A percentile compares a stretch with the other conserved stretches of the same genome.
Conservation (phyloP, 2,113 vertebrate species). For the Tor tambroides region DNA sequence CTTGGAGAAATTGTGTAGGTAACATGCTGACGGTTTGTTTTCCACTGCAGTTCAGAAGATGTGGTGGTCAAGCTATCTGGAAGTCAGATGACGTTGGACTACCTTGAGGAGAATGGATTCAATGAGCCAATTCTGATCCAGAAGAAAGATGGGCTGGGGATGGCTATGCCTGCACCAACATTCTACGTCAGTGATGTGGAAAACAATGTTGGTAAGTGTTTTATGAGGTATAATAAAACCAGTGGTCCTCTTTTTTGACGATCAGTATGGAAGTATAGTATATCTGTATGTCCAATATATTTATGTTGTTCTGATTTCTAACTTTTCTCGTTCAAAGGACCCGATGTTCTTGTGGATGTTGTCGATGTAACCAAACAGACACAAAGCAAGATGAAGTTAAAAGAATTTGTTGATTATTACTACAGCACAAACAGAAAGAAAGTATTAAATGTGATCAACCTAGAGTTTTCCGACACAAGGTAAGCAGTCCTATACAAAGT, state of each 20-base stretch:
- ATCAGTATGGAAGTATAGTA: neutral
- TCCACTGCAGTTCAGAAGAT: slow-evolving; percentile 86
- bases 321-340: slow-evolving; percentile 73
- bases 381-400: slow-evolving; percentile 95
- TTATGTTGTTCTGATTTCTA: neutral
- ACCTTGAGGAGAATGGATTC: slow-evolving; percentile 93
- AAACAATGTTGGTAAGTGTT: slow-evolving; percentile 88
- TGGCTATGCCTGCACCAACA: slow-evolving; percentile 91
- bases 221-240: neutral
- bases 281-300: neutral
- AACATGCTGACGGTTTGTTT: neutral
- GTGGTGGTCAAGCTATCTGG: slow-evolving; percentile 88
- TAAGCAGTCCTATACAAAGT: slow-evolving; percentile 54
- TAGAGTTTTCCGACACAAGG: slow-evolving; percentile 96
- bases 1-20: slow-evolving; percentile 4
- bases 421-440: slow-evolving; percentile 98
- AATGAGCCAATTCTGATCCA: slow-evolving; percentile 92
- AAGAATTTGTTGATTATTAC: slow-evolving; percentile 98
- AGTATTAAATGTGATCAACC: slow-evolving; percentile 92
- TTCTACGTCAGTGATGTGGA: slow-evolving; percentile 99
- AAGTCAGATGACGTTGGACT: slow-evolving; percentile 86
- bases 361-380: slow-evolving; percentile 96
- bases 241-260: neutral
- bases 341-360: slow-evolving; percentile 91
- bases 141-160: slow-evolving; percentile 92